These are phyloP conservation scores for Psittacula cyanocephala DNA, from an alignment of 2,113 vertebrate genomes.

Conservation along the genomic window DNA sequence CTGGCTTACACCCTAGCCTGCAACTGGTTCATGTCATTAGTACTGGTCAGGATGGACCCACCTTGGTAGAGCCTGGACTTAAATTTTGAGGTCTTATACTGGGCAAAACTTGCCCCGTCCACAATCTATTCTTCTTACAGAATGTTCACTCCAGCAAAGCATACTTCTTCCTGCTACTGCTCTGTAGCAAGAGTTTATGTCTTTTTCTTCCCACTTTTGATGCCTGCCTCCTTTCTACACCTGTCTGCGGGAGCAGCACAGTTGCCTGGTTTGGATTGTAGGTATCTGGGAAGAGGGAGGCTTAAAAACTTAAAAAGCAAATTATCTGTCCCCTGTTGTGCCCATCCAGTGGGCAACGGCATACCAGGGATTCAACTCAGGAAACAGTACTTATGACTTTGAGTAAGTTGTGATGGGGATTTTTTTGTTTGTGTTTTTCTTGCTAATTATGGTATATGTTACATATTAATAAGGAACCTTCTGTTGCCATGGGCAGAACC, in stretches of 20 bases:
- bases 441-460: conserved; percentile 15
- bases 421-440: not conserved
- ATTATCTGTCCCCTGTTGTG: not conserved
- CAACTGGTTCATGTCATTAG: not conserved
- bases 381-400: not conserved
- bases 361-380: not conserved
- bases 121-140: not conserved
- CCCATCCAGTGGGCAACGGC: not conserved
- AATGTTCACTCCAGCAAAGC: not conserved
- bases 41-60: not conserved
- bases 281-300: not conserved
- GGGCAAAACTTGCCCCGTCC: not conserved
- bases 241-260: not conserved
- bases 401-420: not conserved
- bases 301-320: not conserved
- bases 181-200: not conserved
- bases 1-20: not conserved
- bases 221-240: not conserved
- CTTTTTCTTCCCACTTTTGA: not conserved
- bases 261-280: not conserved
- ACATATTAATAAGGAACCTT: conserved; percentile 3
- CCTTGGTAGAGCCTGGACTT: not conserved
- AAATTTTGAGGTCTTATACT: not conserved
- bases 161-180: not conserved
- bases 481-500: not conserved